Base-by-base conservation (phyloP, 2,888 invertebrate genomes). In the Dasysyrphus albostriatus region DNA sequence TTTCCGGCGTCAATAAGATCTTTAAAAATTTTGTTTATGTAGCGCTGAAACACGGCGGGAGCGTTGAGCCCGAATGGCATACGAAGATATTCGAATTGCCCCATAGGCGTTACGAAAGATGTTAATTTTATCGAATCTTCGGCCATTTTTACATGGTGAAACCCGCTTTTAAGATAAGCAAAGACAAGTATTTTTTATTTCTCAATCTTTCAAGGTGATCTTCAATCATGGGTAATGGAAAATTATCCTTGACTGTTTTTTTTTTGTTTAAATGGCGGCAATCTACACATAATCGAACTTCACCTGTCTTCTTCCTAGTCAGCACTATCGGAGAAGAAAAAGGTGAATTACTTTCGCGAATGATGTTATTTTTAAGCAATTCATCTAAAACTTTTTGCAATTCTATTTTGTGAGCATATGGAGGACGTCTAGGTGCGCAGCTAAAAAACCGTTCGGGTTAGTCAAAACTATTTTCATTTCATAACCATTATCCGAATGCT, bases 381-480 rank as follows among this genome's bases (percentile, higher is more conserved):
- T 24, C 24, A 24, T 24, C 24, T 24, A 24, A 24, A 24, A 24
- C 24, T 24, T 24, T 24, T 24, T 24, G 24, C 24, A 24, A 24
- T 24, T 24, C 24, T 24, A 24, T 24, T 24, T 24, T 24, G 24
- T 24, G 24, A 24, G 24, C 24, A 24, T 24, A 24, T 24, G 24
- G 24, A 3, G 3, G 24, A 24, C 24, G 24, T 24, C 24, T 24
- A 24, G 24, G 24, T 24, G 24, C 24, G 24, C 24, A 24, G 3
- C 24, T 24, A 24, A 24, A 24, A 24, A 24, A 24, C 49, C 5
- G 9, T 44, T n/a, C 1, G 44, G n/a, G 8, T 44, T 44, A 44
- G n/a, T n/a, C 44, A 44, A 44, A 44, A 44, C 44, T n/a, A 44
- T 44, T n/a, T 44, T n/a, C 44, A 44, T 44, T 44, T 44, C 44